Evolutionary conservation across 37 sponge, comb jelly and placozoan genomes (phyloP).

Genomic region (Ianthella basta): DNA sequence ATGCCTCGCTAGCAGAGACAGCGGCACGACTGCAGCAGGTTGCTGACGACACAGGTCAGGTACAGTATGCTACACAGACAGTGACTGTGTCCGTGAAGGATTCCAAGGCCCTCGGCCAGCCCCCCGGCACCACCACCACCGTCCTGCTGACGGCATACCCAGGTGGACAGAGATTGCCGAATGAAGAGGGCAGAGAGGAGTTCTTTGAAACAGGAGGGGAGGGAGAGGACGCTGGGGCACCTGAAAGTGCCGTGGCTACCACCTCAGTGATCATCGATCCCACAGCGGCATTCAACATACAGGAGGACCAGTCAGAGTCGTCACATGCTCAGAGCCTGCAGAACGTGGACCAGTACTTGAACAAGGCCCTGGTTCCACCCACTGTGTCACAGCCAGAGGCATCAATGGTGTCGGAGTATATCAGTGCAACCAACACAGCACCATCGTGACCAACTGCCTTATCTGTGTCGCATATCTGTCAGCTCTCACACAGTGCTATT

Average conservation of each 20-base stretch:
- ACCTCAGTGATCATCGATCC: conserved; percentile 22
- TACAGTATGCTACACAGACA: conserved; percentile 83
- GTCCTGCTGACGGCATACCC: conserved; percentile 85
- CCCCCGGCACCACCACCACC: conserved; percentile 80
- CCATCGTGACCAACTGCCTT: conserved; percentile 13
- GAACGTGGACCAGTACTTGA: conserved; percentile 19
- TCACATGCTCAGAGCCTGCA: background rate
- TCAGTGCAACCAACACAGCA: background rate
- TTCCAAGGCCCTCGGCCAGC: conserved; percentile 81
- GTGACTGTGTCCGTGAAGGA: conserved; percentile 77
- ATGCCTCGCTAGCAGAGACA: conserved; percentile 76
- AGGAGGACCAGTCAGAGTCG: background rate
- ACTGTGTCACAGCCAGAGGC: background rate
- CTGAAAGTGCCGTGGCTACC: background rate
- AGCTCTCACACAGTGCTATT: background rate
- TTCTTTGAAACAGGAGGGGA: background rate
- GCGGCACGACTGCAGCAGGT: conserved; percentile 78
- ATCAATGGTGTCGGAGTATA: background rate
- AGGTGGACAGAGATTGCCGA: conserved; percentile 51
- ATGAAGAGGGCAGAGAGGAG: background rate
- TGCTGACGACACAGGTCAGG: conserved; percentile 82
- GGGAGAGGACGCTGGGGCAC: background rate
- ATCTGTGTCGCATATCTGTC: conserved; percentile 25
- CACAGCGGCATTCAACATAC: background rate
- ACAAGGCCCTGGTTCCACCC: background rate